Evolutionary conservation across 2,888 invertebrate species (phyloP).

Genomic region (Aspidiotus rigidus): DNA sequence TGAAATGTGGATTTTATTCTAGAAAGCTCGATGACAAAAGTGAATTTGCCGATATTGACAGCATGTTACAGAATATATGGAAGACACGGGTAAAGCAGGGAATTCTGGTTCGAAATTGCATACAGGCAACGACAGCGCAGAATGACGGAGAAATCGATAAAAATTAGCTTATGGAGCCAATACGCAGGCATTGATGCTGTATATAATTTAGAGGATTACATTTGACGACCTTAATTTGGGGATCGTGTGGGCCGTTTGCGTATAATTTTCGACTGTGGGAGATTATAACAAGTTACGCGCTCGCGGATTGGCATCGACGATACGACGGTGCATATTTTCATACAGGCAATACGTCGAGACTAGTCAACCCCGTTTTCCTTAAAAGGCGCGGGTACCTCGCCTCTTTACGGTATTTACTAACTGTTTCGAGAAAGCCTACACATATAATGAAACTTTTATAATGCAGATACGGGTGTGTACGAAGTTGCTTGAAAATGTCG

Average conservation of each 20-base stretch:
- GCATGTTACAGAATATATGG: too few species aligned
- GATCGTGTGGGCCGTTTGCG: constrained; percentile 12
- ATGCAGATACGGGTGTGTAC: too few species aligned
- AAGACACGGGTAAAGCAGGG: too few species aligned
- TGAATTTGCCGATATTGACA: too few species aligned
- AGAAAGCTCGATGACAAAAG: too few species aligned
- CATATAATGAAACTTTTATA: not conserved
- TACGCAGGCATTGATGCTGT: not conserved
- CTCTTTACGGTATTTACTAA: constrained; percentile 13
- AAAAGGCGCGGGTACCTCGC: constrained; percentile 21
- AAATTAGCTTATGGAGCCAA: too few species aligned
- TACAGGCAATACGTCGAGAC: constrained; percentile 21
- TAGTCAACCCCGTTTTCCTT: constrained; percentile 29
- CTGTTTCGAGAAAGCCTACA: not conserved
- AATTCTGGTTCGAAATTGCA: too few species aligned
- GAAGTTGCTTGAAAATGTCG: too few species aligned
- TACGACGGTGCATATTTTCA: not conserved
- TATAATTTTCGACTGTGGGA: constrained; percentile 25
- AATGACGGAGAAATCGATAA: too few species aligned
- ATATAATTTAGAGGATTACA: not conserved
- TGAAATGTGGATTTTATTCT: too few species aligned
- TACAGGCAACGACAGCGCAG: too few species aligned
- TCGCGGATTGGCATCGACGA: constrained; percentile 19
- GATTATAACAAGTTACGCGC: constrained; percentile 23
- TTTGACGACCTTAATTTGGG: constrained; percentile 17